A percentile compares a stretch with the other conserved stretches of the same genome.
Evolutionary conservation across 2,797 vertebrate genomes (phyloP).

Genomic region (Schizopygopsis malacanthus): DNA sequence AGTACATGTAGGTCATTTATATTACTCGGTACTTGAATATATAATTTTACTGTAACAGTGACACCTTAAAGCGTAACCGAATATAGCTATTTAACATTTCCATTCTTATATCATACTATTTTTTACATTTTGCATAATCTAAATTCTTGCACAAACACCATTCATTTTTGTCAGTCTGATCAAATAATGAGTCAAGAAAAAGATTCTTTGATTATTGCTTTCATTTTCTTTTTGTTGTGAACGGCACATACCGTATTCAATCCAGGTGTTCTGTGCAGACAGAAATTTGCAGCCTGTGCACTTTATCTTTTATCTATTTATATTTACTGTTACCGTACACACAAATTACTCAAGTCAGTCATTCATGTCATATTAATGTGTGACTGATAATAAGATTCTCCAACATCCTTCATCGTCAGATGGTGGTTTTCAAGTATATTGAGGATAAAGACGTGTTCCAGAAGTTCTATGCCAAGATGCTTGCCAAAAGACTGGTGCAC

Average conservation of each 20-base stretch:
- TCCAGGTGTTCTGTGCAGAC: neutral
- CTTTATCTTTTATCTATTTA: no score
- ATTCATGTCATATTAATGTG: neutral
- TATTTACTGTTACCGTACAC: no score
- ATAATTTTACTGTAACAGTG: no score
- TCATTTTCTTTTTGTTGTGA: neutral
- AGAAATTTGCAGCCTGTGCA: neutral
- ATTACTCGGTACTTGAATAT: no score
- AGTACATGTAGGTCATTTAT: neutral
- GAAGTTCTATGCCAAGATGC: slow-evolving; percentile 99
- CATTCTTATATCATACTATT: neutral
- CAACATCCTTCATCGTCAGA: slow-evolving; percentile 72
- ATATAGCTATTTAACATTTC: neutral
- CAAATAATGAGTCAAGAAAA: neutral
- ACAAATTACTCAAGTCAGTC: neutral
- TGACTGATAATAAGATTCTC: neutral
- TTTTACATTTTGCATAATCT: neutral
- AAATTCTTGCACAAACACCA: neutral
- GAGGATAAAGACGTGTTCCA: slow-evolving; percentile 99
- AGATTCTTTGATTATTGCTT: neutral
- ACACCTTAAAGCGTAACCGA: neutral
- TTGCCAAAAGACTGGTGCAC: slow-evolving; percentile 96
- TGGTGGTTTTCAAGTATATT: slow-evolving; percentile 99
- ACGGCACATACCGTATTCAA: neutral
- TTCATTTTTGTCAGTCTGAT: neutral